A percentile compares a stretch with the other conserved stretches of the same genome.
These are phyloP conservation scores for Sarotherodon lohbergeri DNA, from an alignment of 2,113 vertebrate genomes.

Conservation along the genomic window DNA sequence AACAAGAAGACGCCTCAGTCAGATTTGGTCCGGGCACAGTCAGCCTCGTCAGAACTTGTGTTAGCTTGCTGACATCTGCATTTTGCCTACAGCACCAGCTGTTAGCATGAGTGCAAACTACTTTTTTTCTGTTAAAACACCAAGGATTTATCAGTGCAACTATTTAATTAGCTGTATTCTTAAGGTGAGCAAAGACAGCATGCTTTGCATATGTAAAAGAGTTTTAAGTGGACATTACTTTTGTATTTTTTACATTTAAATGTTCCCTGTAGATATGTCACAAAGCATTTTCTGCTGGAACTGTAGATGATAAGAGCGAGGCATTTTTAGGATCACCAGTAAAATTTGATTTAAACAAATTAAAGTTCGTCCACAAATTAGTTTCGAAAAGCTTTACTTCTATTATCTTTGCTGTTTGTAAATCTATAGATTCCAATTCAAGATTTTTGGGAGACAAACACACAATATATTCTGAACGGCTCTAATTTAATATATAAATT, in stretches of 20 bases:
- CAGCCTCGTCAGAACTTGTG: neutral
- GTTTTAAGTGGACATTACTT: neutral
- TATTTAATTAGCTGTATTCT: neutral
- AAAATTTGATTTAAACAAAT: neutral
- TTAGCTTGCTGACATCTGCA: neutral
- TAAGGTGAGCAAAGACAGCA: neutral
- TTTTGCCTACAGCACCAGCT: neutral
- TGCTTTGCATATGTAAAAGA: neutral
- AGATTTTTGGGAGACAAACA: neutral
- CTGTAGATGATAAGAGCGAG: neutral
- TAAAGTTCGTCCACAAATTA: neutral
- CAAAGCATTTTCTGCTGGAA: neutral
- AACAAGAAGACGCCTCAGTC: neutral
- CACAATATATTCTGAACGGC: neutral
- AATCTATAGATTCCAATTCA: neutral
- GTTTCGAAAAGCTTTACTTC: neutral
- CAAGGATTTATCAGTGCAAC: neutral
- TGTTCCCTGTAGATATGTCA: neutral
- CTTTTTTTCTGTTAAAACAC: neutral
- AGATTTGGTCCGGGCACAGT: neutral
- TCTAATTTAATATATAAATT: neutral
- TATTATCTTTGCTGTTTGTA: neutral
- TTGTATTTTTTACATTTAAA: neutral
- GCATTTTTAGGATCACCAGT: neutral
- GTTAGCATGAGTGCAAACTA: neutral